Evolutionary conservation across 2,888 invertebrate genomes (phyloP), one percentile per base, ranked within the genome.

Genomic region (Parnassius mnemosyne): DNA sequence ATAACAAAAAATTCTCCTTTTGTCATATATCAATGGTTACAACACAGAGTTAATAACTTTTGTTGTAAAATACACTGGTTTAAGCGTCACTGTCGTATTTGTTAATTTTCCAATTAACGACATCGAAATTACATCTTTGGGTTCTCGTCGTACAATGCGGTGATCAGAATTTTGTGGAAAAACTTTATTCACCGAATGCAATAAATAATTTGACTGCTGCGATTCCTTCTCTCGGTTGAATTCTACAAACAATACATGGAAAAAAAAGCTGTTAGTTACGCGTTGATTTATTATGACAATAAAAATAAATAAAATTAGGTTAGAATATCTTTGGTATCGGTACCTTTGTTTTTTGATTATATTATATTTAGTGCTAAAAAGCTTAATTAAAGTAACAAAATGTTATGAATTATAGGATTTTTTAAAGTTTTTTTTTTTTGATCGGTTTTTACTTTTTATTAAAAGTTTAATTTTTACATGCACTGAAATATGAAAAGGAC

Each of bases 71-170:
- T 56, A 51, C 5, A 56, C 3, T 34, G 55, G 55, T 34, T 43
- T 34, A 7, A 25, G 51, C 10, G 44, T 13, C 46, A 50, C 51
- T 51, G 43, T 42, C 41, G 16, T 43, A n/a, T 60, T 60, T 10
- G 43, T 43, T 42, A 54, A 50, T 10, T 50, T 50, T 12, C 13
- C 25, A 51, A 43, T 50, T 10, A 10, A 54, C n/a, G n/a, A 42
- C 12, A 10, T 60, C n/a, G n/a, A 42, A 60, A 43, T 43, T 44
- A n/a, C 49, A 13, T 10, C 44, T 61, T 61, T 49, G 25, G 34
- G 7, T 3, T 61, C 61, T 10, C 51, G 61, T 51, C 9, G 49
- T 13, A 13, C n/a, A 49, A 49, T 49, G 9, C n/a, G 49, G 13
- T 49, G 49, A 2, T 49, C n/a, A 12, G 46, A 13, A 13, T 13